Evolutionary conservation across 2,113 vertebrate species (phyloP), one percentile per base, ranked within the genome.

Genomic region (Aphelocoma coerulescens): DNA sequence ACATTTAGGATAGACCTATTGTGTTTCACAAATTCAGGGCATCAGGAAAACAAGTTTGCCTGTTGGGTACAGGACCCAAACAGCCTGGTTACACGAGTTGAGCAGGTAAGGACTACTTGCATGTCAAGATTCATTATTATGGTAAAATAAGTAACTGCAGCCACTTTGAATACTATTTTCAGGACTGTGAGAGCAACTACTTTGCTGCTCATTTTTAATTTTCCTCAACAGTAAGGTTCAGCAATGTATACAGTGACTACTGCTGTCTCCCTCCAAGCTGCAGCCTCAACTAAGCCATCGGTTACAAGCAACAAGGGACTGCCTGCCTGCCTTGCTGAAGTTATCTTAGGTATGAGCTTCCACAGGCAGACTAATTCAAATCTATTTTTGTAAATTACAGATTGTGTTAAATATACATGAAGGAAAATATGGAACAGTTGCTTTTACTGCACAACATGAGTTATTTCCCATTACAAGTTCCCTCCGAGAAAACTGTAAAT

Each of bases 341-440:
- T 86, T 49, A 79, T 57, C 88, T 76, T 55, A 49, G 79, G 58
- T 86, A 66, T 18, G 30, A 89, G 78, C 81, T 94, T 91, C 52
- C 80, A 76, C 78, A 78, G 39, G 68, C 84, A 91, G 78, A 57
- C 66, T 88, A 88, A 96, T 85, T 73, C 89, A 77, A 86, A 82
- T 68, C 61, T 95, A 22, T 75, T 92, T 92, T 81, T 87, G 49
- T 88, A 95, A 95, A 95, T 88, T 89, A 94, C 88, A 82, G 62
- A 91, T 72, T 85, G 81, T 41, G 74, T 93, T 95, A 93, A 94
- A 94, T 91, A 95, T 66, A 95, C 69, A 82, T 79, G 81, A 89
- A 93, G 66, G 84, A 73, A 93, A 94, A 91, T 41, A 82, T 6
- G 41, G 62, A 94, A 78, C 71, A 37, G 81, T 79, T 92, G 85